Evolutionary conservation across 2,888 invertebrate species (phyloP).

Genomic region (Drosophila falleni): DNA sequence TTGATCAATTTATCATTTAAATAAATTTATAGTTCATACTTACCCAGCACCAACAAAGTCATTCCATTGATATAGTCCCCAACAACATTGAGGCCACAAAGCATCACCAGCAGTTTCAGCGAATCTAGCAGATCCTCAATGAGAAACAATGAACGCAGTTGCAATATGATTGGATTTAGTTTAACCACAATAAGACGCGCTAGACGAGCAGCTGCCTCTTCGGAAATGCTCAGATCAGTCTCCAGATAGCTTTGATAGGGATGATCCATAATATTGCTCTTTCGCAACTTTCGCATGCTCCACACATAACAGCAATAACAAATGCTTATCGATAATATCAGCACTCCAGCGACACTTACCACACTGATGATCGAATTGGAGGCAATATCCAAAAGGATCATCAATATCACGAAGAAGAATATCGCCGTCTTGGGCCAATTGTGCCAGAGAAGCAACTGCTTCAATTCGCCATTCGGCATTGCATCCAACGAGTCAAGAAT

Average conservation of each 20-base stretch:
- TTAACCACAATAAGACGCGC: slow-evolving; percentile 13
- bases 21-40: background rate
- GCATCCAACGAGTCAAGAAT: background rate
- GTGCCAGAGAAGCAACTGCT: slow-evolving; percentile 47
- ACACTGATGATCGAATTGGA: slow-evolving; percentile 53
- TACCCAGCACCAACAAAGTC: slow-evolving; percentile 40
- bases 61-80: slow-evolving; percentile 43
- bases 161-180: slow-evolving; percentile 33
- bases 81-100: slow-evolving; percentile 41
- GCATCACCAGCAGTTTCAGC: slow-evolving; percentile 29
- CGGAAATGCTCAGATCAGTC: slow-evolving; percentile 37
- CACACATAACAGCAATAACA: slow-evolving; percentile 48
- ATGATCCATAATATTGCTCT: slow-evolving; percentile 37
- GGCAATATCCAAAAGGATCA: slow-evolving; percentile 46
- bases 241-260: slow-evolving; percentile 44
- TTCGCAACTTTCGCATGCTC: slow-evolving; percentile 40
- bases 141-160: slow-evolving; percentile 33
- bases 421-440: slow-evolving; percentile 50
- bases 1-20: background rate
- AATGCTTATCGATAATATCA: slow-evolving; percentile 29
- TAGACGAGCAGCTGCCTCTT: slow-evolving; percentile 29
- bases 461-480: slow-evolving; percentile 15
- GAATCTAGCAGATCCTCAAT: slow-evolving; percentile 47
- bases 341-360: slow-evolving; percentile 40
- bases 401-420: slow-evolving; percentile 37